Percentiles rank a stretch among this genome's conserved stretches.
phyloP scores from a whole-genome alignment of 1,140 invertebrate genomes.

The Drosophila punjabiensis region DNA sequence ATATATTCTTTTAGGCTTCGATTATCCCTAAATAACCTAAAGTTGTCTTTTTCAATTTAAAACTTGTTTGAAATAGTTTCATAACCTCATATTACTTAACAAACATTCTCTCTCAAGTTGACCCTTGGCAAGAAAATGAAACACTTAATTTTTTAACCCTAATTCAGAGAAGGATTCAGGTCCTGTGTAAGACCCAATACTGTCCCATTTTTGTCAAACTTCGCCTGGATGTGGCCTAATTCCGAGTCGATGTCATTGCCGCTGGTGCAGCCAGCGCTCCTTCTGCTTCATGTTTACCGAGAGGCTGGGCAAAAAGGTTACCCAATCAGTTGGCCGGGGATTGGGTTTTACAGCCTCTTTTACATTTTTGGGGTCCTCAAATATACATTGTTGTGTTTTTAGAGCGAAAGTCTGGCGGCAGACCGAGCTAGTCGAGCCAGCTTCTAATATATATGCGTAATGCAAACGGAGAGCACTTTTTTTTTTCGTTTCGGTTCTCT shows the following conservation, averaged over 20 bases:
- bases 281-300: conserved; percentile 32
- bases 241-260: conserved; percentile 47
- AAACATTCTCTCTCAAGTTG: not conserved
- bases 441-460: conserved; percentile 40
- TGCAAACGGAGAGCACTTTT: conserved; percentile 6
- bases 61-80: not conserved
- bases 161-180: not conserved
- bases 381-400: conserved; percentile 31
- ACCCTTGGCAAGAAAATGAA: not conserved
- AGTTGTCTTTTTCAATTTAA: no score
- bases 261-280: conserved; percentile 24
- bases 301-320: conserved; percentile 34
- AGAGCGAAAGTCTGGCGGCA: conserved; percentile 21
- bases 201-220: not conserved
- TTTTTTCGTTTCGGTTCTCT: not conserved
- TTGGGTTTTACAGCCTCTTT: conserved; percentile 57
- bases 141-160: not conserved
- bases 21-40: not conserved
- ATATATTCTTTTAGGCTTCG: no score
- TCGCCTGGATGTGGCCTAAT: conserved; percentile 66
- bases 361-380: conserved; percentile 40
- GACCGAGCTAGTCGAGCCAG: conserved; percentile 6
- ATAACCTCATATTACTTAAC: not conserved
- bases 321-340: conserved; percentile 43
- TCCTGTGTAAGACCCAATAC: not conserved